Base-by-base conservation (phyloP, 37 sponge, comb jelly and placozoan species). In the Halisarca cf. caerulea region DNA sequence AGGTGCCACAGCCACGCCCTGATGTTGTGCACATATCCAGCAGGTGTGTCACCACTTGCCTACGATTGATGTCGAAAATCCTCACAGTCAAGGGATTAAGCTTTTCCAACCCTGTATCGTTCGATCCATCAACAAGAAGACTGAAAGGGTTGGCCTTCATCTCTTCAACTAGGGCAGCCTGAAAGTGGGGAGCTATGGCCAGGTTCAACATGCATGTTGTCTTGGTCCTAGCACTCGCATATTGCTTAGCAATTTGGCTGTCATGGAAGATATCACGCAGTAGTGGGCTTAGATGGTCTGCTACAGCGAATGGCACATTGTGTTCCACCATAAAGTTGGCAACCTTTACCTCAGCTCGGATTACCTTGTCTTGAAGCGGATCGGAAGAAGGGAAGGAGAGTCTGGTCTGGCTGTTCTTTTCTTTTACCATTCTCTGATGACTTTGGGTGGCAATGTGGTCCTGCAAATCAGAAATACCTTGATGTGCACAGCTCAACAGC, bases 21-120 rank as follows among this genome's bases (percentile, higher is more conserved):
- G 61, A 43, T 28, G 89, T 89, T 28, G 85, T 84, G 38, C 85
- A 89, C 90, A 89, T 89, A 53, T 89, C 85, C 33, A 85, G 51
- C 66, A 89, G 81, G 14, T 78, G 18, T 33, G 85, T 89, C 2
- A 27, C 75, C 6, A 85, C 90, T 43, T 80, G 30, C 32, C 40
- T 8, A 23, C 78, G 9, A 41, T 39, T 81, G 4, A 30, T 40
- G 39, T 89, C 90, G 81, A 74, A 85, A 15, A 85, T 84, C 30
- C 58, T 70, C 35, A 89, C 90, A 59, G 90, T 89, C 30, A 89
- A 51, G 25, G 90, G 90, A 64, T 89, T 89, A 75, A 89, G 58
- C 64, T 89, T 84, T 20, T 24, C 32, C 38, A 89, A 15, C 7
- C 78, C 85, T 5, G 90, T 81, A 55, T 90, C 86, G 77, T 85